Conservation (phyloP, 2,888 invertebrate genomes). For the Thereva unica region DNA sequence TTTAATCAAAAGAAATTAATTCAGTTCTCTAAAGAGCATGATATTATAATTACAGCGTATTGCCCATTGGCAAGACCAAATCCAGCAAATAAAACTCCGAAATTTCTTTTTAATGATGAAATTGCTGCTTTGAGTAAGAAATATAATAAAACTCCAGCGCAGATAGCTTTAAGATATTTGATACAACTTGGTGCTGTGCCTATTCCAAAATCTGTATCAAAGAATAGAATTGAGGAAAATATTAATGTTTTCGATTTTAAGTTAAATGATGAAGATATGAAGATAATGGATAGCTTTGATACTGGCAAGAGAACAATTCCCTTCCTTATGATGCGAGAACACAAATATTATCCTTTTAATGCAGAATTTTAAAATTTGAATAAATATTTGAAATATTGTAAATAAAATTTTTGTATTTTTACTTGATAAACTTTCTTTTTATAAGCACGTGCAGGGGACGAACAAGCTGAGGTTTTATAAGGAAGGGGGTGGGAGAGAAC, state of each 20-base stretch:
- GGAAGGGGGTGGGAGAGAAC: too few relatives aligned
- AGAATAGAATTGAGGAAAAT: slow-evolving; percentile 60
- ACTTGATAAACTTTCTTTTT: slow-evolving; percentile 4
- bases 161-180: slow-evolving; percentile 67
- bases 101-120: slow-evolving; percentile 52
- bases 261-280: slow-evolving; percentile 60
- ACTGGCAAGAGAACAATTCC: slow-evolving; percentile 49
- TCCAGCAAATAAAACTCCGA: slow-evolving; percentile 61
- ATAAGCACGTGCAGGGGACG: too few relatives aligned
- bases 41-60: slow-evolving; percentile 71
- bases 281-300: slow-evolving; percentile 38
- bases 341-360: slow-evolving; percentile 54
- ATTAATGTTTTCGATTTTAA: slow-evolving; percentile 65
- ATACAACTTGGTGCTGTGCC: slow-evolving; percentile 61
- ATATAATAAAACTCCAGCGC: slow-evolving; percentile 66
- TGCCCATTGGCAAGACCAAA: slow-evolving; percentile 71
- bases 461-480: too few relatives aligned
- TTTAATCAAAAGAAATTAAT: slow-evolving; percentile 62
- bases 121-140: slow-evolving; percentile 64
- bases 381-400: neutral
- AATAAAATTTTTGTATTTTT: neutral
- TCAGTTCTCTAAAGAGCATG: slow-evolving; percentile 66
- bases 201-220: slow-evolving; percentile 64
- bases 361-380: slow-evolving; percentile 48
- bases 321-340: slow-evolving; percentile 51